These are phyloP conservation scores for Etheostoma cragini DNA, from an alignment of 2,113 vertebrate species.

Conservation along the genomic window DNA sequence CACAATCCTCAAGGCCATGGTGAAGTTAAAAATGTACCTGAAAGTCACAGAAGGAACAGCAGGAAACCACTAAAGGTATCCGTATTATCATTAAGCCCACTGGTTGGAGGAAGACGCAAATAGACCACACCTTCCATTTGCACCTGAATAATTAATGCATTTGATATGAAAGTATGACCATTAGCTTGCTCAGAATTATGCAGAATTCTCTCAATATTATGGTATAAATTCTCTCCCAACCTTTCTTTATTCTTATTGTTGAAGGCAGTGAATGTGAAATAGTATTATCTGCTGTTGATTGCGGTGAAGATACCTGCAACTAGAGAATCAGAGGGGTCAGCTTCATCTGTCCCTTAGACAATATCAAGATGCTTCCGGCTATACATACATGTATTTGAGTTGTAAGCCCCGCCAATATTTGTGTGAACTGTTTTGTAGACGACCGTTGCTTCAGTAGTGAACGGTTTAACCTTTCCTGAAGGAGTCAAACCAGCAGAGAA, in stretches of 20 bases:
- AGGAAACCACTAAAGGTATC: conserved; percentile 3
- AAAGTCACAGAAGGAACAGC: neutral
- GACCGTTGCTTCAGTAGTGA: too few relatives aligned
- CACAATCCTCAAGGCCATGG: neutral
- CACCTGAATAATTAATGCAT: conserved; percentile 10
- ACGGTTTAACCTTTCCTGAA: conserved; percentile 10
- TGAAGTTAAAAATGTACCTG: neutral
- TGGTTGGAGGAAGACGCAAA: neutral
- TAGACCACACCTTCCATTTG: neutral
- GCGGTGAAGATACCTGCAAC: conserved; percentile 13
- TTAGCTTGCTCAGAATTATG: neutral
- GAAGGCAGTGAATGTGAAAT: conserved; percentile 15
- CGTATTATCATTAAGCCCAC: neutral
- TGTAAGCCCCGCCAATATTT: neutral
- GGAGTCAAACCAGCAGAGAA: conserved; percentile 1
- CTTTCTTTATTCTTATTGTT: neutral
- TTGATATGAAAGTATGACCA: neutral
- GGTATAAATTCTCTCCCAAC: conserved; percentile 9
- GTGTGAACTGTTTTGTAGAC: too few relatives aligned
- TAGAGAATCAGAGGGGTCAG: conserved; percentile 3
- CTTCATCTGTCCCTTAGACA: neutral
- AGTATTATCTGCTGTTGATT: conserved; percentile 10
- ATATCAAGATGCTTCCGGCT: too few relatives aligned
- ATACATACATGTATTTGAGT: neutral
- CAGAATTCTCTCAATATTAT: neutral